Conservation (phyloP, 1,140 invertebrate genomes). For the Drosophila lacteicornis region DNA sequence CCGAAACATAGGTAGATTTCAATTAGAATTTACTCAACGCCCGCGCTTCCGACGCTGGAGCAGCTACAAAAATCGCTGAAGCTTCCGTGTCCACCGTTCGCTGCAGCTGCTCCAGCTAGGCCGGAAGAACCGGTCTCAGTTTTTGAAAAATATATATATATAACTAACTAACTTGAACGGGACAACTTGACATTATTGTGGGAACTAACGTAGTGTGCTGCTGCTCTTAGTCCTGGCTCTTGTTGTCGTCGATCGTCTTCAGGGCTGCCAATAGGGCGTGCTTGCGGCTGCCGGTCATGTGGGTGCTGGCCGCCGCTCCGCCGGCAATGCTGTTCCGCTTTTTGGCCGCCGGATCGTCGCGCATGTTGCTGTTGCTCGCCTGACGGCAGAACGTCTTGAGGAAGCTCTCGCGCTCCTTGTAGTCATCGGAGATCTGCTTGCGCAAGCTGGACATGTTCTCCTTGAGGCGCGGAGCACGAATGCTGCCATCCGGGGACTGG, state of each 20-base stretch:
- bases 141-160: slow-evolving; percentile 76
- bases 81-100: not conserved
- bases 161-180: slow-evolving; percentile 66
- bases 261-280: slow-evolving; percentile 88
- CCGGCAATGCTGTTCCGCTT: slow-evolving; percentile 73
- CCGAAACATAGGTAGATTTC: not conserved
- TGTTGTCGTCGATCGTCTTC: slow-evolving; percentile 87
- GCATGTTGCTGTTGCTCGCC: slow-evolving; percentile 55
- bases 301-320: slow-evolving; percentile 63
- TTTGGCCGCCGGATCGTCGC: slow-evolving; percentile 64
- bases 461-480: slow-evolving; percentile 56
- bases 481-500: not conserved
- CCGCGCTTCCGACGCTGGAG: slow-evolving; percentile 8
- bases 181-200: slow-evolving; percentile 40
- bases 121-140: slow-evolving; percentile 34
- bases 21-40: slow-evolving; percentile 38
- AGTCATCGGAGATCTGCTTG: slow-evolving; percentile 78
- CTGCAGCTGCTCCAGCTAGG: slow-evolving; percentile 31
- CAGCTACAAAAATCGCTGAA: slow-evolving; percentile 35
- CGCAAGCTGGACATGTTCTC: slow-evolving; percentile 73
- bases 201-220: slow-evolving; percentile 22
- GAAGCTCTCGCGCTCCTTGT: slow-evolving; percentile 78
- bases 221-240: slow-evolving; percentile 65
- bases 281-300: slow-evolving; percentile 85
- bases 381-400: slow-evolving; percentile 79